Conservation (phyloP, 2,113 vertebrate species). For the Corythoichthys intestinalis region DNA sequence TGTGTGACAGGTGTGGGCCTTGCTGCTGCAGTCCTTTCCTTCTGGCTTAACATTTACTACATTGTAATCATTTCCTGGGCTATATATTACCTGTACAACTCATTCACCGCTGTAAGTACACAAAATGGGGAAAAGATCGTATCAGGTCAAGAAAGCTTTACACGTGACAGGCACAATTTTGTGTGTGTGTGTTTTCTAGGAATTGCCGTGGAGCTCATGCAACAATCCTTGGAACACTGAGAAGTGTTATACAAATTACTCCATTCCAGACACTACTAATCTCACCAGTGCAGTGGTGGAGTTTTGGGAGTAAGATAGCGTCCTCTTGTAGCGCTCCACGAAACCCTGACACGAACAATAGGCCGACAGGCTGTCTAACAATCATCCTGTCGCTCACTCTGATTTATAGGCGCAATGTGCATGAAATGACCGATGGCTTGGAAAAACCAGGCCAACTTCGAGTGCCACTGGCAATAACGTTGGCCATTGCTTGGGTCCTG, state of each 20-base stretch:
- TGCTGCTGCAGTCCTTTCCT: conserved; percentile 92
- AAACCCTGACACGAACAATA: conserved; percentile 31
- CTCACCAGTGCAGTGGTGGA: conserved; percentile 92
- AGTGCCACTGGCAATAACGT: conserved; percentile 88
- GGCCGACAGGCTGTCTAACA: conserved; percentile 30
- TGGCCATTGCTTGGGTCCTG: conserved; percentile 95
- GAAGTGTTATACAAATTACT: conserved; percentile 92
- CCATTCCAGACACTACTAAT: conserved; percentile 85
- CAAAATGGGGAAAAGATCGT: not conserved
- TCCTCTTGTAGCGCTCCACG: conserved; percentile 36
- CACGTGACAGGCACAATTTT: not conserved
- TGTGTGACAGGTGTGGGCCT: conserved; percentile 86
- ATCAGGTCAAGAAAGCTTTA: not conserved
- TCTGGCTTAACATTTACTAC: conserved; percentile 99
- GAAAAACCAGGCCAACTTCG: conserved; percentile 96
- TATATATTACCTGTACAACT: conserved; percentile 96
- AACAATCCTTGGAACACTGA: conserved; percentile 96
- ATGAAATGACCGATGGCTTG: conserved; percentile 93
- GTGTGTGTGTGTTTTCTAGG: conserved; percentile 63
- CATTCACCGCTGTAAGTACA: conserved; percentile 89
- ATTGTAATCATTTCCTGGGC: conserved; percentile 98
- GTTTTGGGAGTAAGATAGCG: conserved; percentile 94
- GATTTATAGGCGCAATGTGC: conserved; percentile 88
- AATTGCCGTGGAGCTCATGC: conserved; percentile 92
- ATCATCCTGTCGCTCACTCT: conserved; percentile 50